Percentiles rank a stretch among this genome's conserved stretches.
Conservation (phyloP, 2,797 vertebrate genomes). For the Leuciscus waleckii region DNA sequence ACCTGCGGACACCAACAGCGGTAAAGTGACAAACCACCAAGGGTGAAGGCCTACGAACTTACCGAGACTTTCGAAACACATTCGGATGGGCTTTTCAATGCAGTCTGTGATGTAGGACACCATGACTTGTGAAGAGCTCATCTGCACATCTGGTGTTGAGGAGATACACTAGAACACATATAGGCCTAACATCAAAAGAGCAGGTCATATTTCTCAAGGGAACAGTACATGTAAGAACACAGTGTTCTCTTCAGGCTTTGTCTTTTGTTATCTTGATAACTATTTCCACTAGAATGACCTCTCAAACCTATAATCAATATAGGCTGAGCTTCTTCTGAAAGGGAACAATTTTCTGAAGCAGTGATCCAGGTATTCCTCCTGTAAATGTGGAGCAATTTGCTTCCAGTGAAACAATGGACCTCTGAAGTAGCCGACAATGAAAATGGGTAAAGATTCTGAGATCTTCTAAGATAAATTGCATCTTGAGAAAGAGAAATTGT, state of each 20-base stretch:
- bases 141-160: background rate
- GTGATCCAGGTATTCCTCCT: slow-evolving; percentile 40
- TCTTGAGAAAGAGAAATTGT: background rate
- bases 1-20: slow-evolving; percentile 69
- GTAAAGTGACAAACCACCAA: slow-evolving; percentile 76
- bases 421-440: slow-evolving; percentile 7
- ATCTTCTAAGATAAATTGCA: background rate
- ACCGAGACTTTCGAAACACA: slow-evolving; percentile 71
- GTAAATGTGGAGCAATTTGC: slow-evolving; percentile 28
- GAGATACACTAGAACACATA: background rate
- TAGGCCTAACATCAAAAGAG: slow-evolving; percentile 13
- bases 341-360: slow-evolving; percentile 53
- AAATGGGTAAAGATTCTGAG: background rate
- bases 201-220: background rate
- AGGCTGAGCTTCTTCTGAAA: slow-evolving; percentile 21
- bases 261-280: slow-evolving; percentile 11
- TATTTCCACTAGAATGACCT: background rate
- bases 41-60: slow-evolving; percentile 74
- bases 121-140: slow-evolving; percentile 59
- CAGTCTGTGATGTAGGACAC: slow-evolving; percentile 66
- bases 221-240: background rate
- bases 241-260: slow-evolving; percentile 36
- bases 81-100: slow-evolving; percentile 69
- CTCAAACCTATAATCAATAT: slow-evolving; percentile 30
- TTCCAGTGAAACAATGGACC: slow-evolving; percentile 39